Conservation (phyloP, 2,113 vertebrate species). For the Hippocampus abdominalis region DNA sequence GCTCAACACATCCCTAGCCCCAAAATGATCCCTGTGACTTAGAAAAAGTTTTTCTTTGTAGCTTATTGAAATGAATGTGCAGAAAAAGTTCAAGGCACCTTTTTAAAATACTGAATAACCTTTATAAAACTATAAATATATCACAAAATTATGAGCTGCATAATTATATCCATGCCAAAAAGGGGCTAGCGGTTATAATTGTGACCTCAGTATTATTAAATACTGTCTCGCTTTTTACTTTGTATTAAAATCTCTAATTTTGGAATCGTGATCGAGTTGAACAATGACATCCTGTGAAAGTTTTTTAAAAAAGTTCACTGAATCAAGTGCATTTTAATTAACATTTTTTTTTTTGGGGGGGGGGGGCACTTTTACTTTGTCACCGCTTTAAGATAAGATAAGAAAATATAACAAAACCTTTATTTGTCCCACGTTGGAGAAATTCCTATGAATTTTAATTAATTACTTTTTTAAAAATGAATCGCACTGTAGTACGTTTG, state of each 20-base stretch:
- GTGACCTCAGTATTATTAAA: slow-evolving; percentile 4
- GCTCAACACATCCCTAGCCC: background rate
- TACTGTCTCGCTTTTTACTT: background rate
- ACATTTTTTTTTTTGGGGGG: background rate
- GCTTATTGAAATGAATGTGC: background rate
- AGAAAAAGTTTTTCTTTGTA: background rate
- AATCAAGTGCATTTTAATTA: background rate
- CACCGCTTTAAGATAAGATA: background rate
- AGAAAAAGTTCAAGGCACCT: background rate
- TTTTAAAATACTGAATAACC: background rate
- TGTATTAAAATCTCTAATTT: slow-evolving; percentile 2
- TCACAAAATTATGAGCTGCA: background rate
- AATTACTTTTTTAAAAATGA: no score
- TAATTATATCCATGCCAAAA: background rate
- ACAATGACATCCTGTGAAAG: background rate
- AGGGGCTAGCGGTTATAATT: background rate
- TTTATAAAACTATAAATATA: background rate
- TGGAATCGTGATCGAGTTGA: background rate
- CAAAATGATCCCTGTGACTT: background rate
- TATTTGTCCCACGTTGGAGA: no score
- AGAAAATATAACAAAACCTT: no score
- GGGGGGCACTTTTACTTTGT: background rate
- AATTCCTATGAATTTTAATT: no score
- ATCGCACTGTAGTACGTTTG: slow-evolving; percentile 11
- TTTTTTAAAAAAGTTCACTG: background rate